A percentile compares a stretch with the other conserved stretches of the same genome.
phyloP scores from a whole-genome alignment of 2,113 vertebrate genomes.

The Albula glossodonta region DNA sequence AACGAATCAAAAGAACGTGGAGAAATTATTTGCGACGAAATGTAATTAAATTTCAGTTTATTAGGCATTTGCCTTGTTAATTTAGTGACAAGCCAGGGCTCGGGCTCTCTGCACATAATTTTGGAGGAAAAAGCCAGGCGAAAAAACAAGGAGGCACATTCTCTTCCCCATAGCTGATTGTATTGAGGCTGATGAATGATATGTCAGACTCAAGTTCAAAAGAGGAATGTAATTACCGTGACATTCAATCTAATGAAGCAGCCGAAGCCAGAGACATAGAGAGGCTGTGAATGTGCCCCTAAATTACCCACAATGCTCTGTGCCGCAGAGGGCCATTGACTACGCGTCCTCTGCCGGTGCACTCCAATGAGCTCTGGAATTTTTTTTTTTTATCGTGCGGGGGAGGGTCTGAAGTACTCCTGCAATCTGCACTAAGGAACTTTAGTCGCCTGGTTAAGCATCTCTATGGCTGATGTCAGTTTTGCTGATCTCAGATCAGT shows the following conservation, averaged over 20 bases:
- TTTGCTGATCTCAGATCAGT: neutral
- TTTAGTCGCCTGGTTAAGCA: no score
- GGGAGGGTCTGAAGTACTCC: neutral
- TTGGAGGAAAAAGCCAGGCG: constrained; percentile 9
- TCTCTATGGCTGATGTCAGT: neutral
- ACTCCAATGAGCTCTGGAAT: constrained; percentile 2
- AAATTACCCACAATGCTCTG: constrained; percentile 19
- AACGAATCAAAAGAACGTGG: constrained; percentile 46
- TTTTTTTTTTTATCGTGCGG: neutral
- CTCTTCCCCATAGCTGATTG: constrained; percentile 18
- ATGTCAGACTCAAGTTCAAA: constrained; percentile 44
- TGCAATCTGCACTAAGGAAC: no score
- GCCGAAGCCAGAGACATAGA: constrained; percentile 25
- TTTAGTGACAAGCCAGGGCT: constrained; percentile 31
- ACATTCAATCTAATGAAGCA: constrained; percentile 40
- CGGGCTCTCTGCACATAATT: neutral
- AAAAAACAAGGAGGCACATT: constrained; percentile 15
- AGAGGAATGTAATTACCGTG: constrained; percentile 50
- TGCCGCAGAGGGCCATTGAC: neutral
- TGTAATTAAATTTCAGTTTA: constrained; percentile 51
- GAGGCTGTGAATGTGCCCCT: neutral
- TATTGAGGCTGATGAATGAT: constrained; percentile 34
- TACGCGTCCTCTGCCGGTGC: neutral
- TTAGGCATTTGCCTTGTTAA: constrained; percentile 34
- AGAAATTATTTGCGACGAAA: constrained; percentile 39